phyloP scores from a whole-genome alignment of 2,113 vertebrate species.

The Oncorhynchus masou region DNA sequence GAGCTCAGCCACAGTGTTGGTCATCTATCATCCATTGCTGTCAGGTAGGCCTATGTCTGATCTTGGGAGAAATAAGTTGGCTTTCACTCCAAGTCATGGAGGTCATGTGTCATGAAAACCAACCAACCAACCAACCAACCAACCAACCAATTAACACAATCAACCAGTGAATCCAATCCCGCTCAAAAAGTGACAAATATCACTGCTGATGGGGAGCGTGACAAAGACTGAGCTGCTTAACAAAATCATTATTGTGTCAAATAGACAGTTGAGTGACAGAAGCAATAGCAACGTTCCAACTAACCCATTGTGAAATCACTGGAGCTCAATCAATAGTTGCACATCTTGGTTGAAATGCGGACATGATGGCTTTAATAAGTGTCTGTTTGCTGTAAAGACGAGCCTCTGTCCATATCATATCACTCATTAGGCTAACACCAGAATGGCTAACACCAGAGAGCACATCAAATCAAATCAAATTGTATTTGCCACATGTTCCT shows the following conservation, averaged over 20 bases:
- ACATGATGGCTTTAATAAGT: constrained; percentile 11
- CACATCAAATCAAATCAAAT: neutral
- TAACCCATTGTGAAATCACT: neutral
- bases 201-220: constrained; percentile 22
- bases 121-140: constrained; percentile 10
- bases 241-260: constrained; percentile 3
- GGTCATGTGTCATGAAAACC: neutral
- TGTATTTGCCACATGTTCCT: neutral
- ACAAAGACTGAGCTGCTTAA: constrained; percentile 16
- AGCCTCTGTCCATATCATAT: constrained; percentile 1
- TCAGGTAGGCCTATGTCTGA: neutral
- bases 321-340: constrained; percentile 24
- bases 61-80: neutral
- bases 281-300: constrained; percentile 12
- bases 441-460: neutral
- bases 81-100: neutral
- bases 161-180: neutral
- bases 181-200: constrained; percentile 5
- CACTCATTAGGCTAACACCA: constrained; percentile 5
- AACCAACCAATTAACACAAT: constrained; percentile 2
- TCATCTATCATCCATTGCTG: neutral
- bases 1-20: too few species aligned
- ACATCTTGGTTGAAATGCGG: constrained; percentile 2
- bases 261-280: neutral
- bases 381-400: constrained; percentile 17